Evolutionary conservation across 92 coral and sea anemone genomes (phyloP), one percentile per base, ranked within the genome.

Genomic region (Montipora capitata): DNA sequence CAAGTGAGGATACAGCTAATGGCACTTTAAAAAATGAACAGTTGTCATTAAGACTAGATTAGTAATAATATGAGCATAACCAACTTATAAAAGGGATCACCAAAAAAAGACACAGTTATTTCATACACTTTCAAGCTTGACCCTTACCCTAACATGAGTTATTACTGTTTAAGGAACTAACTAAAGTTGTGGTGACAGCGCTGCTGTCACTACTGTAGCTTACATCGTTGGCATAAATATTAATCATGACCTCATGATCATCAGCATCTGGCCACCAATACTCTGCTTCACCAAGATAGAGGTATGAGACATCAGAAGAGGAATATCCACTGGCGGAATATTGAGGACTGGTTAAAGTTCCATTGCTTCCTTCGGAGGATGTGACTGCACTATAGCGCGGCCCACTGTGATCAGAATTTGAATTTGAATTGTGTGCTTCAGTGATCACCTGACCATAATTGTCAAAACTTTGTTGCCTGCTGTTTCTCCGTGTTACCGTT

Each of bases 221-320:
- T 15, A 44, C 76, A 42, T 45, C n/a, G 41, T 17, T 73, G n/a
- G 61, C 11, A 48, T 73, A 27, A 27, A 27, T 5, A 18, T 18
- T 63, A 20, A 63, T 43, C 14, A 35, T 16, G 40, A 5, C 40
- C 4, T 67, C 16, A 67, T 20, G 57, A 14, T 49, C 4, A 35
- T 14, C 7, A 73, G 6, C 41, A 61, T 73, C 13, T 13, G 15
- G 20, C 77, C 61, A 73, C 77, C 77, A 17, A 7, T 43, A 59
- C 15, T 73, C 77, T 10, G 59, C 18, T 7, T 73, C 77, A 7
- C 40, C 77, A 44, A 73, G 52, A 67, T 35, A 10, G 9, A 69
- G 20, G 18, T 69, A 15, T 4, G 74, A 73, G 35, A 45, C 77
- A 73, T 73, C 77, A 45, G 77, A 73, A 14, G 77, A 73, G 9